Base-by-base conservation (phyloP, 2,888 invertebrate species). In the Hirtodrosophila trivittata region DNA sequence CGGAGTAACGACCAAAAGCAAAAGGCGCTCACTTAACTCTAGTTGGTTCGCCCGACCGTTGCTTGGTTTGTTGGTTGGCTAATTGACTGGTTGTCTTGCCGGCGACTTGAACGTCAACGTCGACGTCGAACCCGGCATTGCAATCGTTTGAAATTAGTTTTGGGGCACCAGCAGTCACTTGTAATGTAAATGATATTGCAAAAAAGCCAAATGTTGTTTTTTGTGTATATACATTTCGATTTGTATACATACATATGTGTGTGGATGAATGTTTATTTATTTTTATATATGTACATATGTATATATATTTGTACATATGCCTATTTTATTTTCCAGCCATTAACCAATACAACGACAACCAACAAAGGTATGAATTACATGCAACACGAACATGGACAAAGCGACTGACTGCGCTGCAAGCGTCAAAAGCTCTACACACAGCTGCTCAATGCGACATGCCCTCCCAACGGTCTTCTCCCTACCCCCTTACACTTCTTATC, bases 321-420 rank as follows among this genome's bases (percentile, higher is more conserved):
- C 18, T 58, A 65, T 21, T 21, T 81, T 71, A 84, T 84, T 84
- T 78, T 75, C 75, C 82, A 84, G 68, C 75, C 66, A 80, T 83
- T 83, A 80, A 83, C 62, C 74, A 82, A 70, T 47, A 75, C 59
- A 46, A 37, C 35, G 57, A 38, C 32, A 39, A 54, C 46, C 32
- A 52, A 21, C 37, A 57, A 38, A 14, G 35, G 26, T 18, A 35
- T 26, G 26, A 47, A 51, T 43, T 30, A 56, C 42, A 66, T 18
- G 35, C 58, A 51, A 35, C 69, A 64, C 75, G 68, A 63, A 71
- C 75, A 69, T 69, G 52, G 18, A 47, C 32, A 18, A 51, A 37
- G 35, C 30, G 45, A 21, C 45, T 45, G 49, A 42, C 49, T 13
- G 18, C 51, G 47, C 66, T 41, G 66, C 49, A 32, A 65, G 13